These are phyloP conservation scores for Sphaeridia pumilis DNA, from an alignment of 2,888 invertebrate genomes.

Conservation along the genomic window DNA sequence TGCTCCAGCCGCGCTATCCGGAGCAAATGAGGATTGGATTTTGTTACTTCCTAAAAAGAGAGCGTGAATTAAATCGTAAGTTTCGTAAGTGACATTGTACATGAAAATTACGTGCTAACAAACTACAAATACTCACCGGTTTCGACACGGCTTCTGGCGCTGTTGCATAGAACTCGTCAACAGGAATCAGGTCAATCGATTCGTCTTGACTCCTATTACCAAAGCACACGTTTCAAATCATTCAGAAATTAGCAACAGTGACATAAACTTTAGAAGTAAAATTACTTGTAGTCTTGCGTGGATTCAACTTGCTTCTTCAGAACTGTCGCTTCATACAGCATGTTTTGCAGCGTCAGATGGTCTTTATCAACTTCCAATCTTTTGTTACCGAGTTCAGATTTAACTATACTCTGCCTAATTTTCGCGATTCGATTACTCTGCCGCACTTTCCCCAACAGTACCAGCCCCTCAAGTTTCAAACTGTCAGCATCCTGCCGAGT, in stretches of 20 bases:
- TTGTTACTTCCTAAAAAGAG: conserved; percentile 50
- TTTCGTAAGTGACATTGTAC: too few species aligned
- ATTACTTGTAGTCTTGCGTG: conserved; percentile 75
- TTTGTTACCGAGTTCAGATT: conserved; percentile 21
- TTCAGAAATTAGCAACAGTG: neutral
- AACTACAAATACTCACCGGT: conserved; percentile 45
- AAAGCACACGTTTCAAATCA: neutral
- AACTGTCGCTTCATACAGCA: conserved; percentile 87
- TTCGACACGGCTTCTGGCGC: conserved; percentile 60
- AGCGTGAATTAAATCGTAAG: too few species aligned
- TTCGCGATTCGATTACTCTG: conserved; percentile 29
- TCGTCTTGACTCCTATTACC: conserved; percentile 72
- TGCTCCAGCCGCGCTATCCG: conserved; percentile 78
- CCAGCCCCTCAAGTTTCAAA: conserved; percentile 20
- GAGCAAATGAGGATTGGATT: conserved; percentile 61
- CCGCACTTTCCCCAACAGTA: conserved; percentile 19
- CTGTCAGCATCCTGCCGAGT: conserved; percentile 19
- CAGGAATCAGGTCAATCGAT: conserved; percentile 72
- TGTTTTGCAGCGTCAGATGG: conserved; percentile 79
- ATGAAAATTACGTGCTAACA: too few species aligned
- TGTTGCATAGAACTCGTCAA: conserved; percentile 68
- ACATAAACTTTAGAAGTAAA: neutral
- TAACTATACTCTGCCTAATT: conserved; percentile 26
- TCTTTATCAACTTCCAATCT: conserved; percentile 72
- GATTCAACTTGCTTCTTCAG: conserved; percentile 88